Base-by-base conservation (phyloP, 2,797 vertebrate species). In the Bryconaethiops microstoma region DNA sequence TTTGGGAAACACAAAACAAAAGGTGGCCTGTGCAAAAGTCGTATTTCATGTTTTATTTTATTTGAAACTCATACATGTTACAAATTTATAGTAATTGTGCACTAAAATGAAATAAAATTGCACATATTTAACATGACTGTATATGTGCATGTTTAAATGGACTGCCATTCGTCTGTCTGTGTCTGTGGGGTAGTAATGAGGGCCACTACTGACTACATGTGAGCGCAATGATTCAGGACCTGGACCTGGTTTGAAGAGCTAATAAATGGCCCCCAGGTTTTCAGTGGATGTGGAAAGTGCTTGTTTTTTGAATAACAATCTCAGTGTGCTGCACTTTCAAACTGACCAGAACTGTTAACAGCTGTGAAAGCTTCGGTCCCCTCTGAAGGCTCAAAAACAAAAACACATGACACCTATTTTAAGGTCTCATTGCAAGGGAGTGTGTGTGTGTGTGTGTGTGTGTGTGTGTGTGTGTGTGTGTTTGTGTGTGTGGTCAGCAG, bases 331-430 rank as follows among this genome's bases (percentile, higher is more conserved):
- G 63, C 67, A 69, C 65, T 78, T 82, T 76, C 74, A 72, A 76
- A 68, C 74, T 14, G 75, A 55, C 64, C 55, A 76, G 6, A 69
- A 59, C 59, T 67, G 62, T 54, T 67, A 63, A 16, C 50, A 62
- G 54, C 10, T 70, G 25, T 67, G 63, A 60, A 29, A 59, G 16
- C 59, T 42, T 0, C 67, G 19, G 77, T 9, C 29, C 7, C 73
- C 64, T 72, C 62, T 78, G 75, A 40, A 62, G 68, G 40, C 73
- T 74, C 59, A 76, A 72, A 60, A 42, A 74, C 79, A 68, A 69
- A 85, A 87, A 71, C 72, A 75, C 76, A 86, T 83, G 82, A 87
- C 64, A 68, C 42, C 62, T 54, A 78, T 88, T 90, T 85, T 54
- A 77, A 78, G 75, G 35, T 17, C 62, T n/a, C n/a, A 40, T 64